A percentile compares a stretch with the other conserved stretches of the same genome.
Conservation (phyloP, 1,140 invertebrate species). For the Muscidifurax raptorellus region DNA sequence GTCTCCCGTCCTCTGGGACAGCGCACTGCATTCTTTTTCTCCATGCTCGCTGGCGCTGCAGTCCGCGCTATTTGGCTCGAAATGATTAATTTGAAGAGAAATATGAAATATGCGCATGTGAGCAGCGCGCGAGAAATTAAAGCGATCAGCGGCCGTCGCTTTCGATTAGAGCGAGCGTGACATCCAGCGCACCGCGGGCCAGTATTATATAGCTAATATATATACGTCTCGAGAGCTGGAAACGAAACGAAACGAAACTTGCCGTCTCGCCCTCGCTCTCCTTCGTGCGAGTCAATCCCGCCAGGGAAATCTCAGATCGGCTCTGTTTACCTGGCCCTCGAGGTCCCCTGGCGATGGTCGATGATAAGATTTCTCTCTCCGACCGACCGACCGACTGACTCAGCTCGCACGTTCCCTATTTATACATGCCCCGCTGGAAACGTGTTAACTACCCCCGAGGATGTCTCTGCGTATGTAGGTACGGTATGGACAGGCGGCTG, state of each 20-base stretch:
- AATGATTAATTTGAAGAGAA: too few species aligned
- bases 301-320: slow-evolving; percentile 67
- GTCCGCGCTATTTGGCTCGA: too few species aligned
- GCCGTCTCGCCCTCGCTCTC: background rate
- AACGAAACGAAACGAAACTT: slow-evolving; percentile 16
- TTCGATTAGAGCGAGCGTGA: background rate
- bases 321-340: slow-evolving; percentile 65
- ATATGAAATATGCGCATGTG: too few species aligned
- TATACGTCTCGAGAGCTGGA: too few species aligned
- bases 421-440: background rate
- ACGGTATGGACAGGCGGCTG: too few species aligned
- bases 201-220: too few species aligned
- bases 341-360: slow-evolving; percentile 59
- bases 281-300: slow-evolving; percentile 56
- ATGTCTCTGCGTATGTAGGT: too few species aligned
- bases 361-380: slow-evolving; percentile 62
- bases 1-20: slow-evolving; percentile 10
- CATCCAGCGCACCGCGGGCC: too few species aligned
- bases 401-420: slow-evolving; percentile 6
- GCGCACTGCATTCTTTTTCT: background rate
- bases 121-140: too few species aligned
- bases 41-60: background rate
- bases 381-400: background rate
- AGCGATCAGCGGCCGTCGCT: background rate
- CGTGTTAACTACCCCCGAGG: background rate